These are phyloP conservation scores for Anhinga anhinga DNA, from an alignment of 2,113 vertebrate species.

Conservation along the genomic window DNA sequence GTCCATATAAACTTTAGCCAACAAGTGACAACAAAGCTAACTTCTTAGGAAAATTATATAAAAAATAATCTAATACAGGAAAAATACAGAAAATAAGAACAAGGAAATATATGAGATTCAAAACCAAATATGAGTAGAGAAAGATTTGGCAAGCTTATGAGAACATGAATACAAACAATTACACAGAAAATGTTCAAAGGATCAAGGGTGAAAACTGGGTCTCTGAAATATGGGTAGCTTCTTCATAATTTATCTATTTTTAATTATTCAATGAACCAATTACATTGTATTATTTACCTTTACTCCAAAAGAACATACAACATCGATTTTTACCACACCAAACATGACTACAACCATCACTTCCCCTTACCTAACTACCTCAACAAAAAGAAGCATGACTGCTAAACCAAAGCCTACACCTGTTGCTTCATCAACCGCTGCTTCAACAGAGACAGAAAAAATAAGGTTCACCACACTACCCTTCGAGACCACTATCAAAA, in stretches of 20 bases:
- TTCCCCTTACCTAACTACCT: neutral
- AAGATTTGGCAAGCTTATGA: neutral
- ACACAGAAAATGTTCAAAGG: neutral
- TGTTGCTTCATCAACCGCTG: neutral
- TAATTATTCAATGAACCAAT: neutral
- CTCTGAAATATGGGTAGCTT: neutral
- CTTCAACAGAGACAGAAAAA: neutral
- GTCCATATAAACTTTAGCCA: neutral
- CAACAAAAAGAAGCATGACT: neutral
- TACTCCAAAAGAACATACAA: conserved; percentile 30
- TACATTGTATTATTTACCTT: neutral
- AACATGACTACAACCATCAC: neutral
- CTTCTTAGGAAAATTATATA: neutral
- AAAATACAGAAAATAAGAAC: neutral
- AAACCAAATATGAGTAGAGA: neutral
- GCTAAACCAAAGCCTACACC: neutral
- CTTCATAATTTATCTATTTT: neutral
- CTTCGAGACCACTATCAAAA: neutral
- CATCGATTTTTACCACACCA: neutral
- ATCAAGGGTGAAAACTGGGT: neutral
- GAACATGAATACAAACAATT: neutral
- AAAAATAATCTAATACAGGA: neutral
- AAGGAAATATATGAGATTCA: neutral
- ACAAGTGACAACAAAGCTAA: neutral
- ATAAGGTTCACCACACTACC: neutral